Evolutionary conservation across 2,797 vertebrate species (phyloP), one percentile per base, ranked within the genome.

Genomic region (Erpetoichthys calabaricus): DNA sequence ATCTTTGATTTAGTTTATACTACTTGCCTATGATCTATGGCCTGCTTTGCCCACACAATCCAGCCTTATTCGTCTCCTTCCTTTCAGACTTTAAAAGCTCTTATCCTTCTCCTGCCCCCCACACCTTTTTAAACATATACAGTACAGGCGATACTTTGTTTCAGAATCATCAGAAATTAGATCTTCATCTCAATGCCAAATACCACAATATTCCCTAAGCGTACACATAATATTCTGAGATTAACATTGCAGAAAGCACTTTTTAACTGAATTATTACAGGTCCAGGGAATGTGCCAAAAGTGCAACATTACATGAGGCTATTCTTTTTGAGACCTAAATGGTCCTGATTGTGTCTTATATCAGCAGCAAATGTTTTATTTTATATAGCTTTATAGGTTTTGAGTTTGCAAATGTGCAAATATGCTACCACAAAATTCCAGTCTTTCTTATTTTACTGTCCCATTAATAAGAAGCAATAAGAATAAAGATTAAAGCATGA

Each of bases 181-280:
- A 54, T 59, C 58, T 54, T 51, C 5, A 10, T 42, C 47, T 46
- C 47, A 42, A 25, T 59, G 58, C 58, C 58, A 59, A 59, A 45
- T 55, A 52, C 58, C 2, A 9, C 52, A 59, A 6, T 54, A n/a
- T 49, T 49, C n/a, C 47, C 47, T n/a, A 49, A 49, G 47, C n/a
- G 47, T 49, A n/a, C 47, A 49, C 47, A 49, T 49, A 49, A 49
- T 5, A 49, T 49, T 49, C n/a, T 7, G 47, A 49, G 47, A 49
- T 49, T 49, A 49, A n/a, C 47, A 5, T 49, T 7, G 47, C 47
- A 49, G 47, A 49, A 49, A 49, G 5, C 4, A 7, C n/a, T n/a
- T 49, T 49, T 49, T n/a, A 49, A 49, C 4, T 1, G 7, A 7
- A 7, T 49, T 49, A 49, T n/a, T 49, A n/a, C 7, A 49, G 47